Percentiles rank a stretch among this genome's conserved stretches.
These are phyloP conservation scores for Galemys pyrenaicus DNA, from an alignment of 2,113 vertebrate species.

Conservation along the genomic window DNA sequence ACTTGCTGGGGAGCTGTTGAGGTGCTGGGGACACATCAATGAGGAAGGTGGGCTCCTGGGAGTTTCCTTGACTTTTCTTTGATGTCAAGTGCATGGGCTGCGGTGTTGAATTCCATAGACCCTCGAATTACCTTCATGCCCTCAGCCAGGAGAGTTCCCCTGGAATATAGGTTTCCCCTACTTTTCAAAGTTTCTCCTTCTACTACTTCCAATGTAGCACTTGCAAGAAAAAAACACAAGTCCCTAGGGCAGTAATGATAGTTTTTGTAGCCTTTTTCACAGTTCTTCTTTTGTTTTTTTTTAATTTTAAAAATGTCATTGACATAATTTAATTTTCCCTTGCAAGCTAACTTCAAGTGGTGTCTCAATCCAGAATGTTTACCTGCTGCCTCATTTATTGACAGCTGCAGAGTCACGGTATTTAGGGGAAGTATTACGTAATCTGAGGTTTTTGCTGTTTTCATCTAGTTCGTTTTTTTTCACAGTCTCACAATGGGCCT, in stretches of 20 bases:
- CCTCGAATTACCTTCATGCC: no score
- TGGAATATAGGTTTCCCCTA: accelerated
- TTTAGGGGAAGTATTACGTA: neutral
- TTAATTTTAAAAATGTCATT: neutral
- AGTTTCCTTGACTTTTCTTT: accelerated
- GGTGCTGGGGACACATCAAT: neutral
- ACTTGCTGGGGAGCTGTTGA: neutral
- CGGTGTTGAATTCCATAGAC: no score
- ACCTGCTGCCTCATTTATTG: neutral
- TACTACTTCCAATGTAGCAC: neutral
- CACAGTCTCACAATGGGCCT: neutral
- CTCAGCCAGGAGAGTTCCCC: neutral
- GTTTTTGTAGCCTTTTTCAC: neutral
- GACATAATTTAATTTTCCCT: neutral
- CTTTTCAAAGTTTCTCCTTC: neutral
- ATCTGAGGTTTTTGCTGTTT: neutral
- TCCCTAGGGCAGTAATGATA: neutral
- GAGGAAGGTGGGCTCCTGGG: neutral
- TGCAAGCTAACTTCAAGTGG: neutral
- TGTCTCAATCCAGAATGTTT: neutral
- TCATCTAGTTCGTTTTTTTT: neutral
- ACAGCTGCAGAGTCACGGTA: neutral
- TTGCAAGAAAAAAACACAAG: neutral
- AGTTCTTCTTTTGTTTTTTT: neutral
- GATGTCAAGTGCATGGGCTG: accelerated